These are phyloP conservation scores for Sabatieria punctata DNA, from an alignment of 2,888 invertebrate genomes.

Conservation along the genomic window DNA sequence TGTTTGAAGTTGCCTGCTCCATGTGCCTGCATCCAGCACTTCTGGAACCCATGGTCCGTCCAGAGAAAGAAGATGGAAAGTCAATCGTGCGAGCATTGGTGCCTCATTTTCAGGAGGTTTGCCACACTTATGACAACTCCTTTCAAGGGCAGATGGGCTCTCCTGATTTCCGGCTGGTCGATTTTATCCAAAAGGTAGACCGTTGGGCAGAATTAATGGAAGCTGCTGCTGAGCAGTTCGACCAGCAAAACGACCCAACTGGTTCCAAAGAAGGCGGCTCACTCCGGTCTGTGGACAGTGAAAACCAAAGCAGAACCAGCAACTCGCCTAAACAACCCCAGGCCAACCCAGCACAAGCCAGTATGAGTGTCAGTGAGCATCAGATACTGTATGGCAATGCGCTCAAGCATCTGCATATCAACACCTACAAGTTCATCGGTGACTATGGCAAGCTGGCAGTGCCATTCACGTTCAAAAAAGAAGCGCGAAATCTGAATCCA, in stretches of 20 bases:
- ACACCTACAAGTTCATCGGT: slow-evolving; percentile 7
- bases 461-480: slow-evolving; percentile 26
- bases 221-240: background rate
- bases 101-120: slow-evolving; percentile 23
- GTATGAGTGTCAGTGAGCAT: too few relatives aligned
- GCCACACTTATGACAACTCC: slow-evolving; percentile 18
- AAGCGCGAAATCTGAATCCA: slow-evolving; percentile 26
- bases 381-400: slow-evolving; percentile 12
- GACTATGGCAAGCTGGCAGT: slow-evolving; percentile 20
- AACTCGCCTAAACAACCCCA: too few relatives aligned
- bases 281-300: too few relatives aligned
- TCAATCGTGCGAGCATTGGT: slow-evolving; percentile 25
- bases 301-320: too few relatives aligned
- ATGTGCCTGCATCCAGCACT: slow-evolving; percentile 14
- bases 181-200: slow-evolving; percentile 20
- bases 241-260: background rate
- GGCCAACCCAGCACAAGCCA: too few relatives aligned
- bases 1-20: slow-evolving; percentile 22
- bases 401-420: slow-evolving; percentile 14
- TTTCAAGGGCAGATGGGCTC: slow-evolving; percentile 21
- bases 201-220: background rate
- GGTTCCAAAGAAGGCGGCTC: too few relatives aligned
- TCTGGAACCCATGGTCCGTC: slow-evolving; percentile 7
- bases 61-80: slow-evolving; percentile 10
- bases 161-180: slow-evolving; percentile 25